Base-by-base conservation (phyloP, 1,140 invertebrate species). In the Ceratoteleas bidentatus region DNA sequence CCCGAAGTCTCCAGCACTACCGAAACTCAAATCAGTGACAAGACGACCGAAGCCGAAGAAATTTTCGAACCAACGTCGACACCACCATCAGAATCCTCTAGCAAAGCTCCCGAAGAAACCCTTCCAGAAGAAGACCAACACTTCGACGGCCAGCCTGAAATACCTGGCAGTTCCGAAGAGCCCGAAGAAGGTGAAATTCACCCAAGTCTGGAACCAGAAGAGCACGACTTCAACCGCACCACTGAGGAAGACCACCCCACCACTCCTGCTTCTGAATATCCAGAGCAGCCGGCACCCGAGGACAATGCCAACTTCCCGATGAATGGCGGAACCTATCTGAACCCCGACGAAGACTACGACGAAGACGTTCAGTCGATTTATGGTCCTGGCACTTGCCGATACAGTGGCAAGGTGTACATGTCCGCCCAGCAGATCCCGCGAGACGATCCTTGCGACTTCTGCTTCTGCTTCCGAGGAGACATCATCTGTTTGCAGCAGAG, bases 381-480 rank as follows among this genome's bases (percentile, higher is more conserved):
- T 83, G 96, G 96, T 50, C 96, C 96, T 32, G 96, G 96, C 68
- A 98, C 96, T 38, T 98, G 97, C 87, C 92, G 97, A 81, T 98
- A 97, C 86, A 96, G 96, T 53, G 96, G 97, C 81, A 97, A 97
- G 90, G 94, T 98, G 40, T 98, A 97, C 87, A 96, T 98, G 36
- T 98, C 97, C 0, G 97, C 97, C 4, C 97, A 98, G 92, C 97
- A 98, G 92, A 98, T 98, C 78, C 97, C 97, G 15, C 92, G 97
- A 83, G 96, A 97, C 73, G 96, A 98, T 92, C 96, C 97, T 33
- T 98, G 97, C 88, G 97, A 98, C 87, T 98, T 98, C 93, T 98
- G 97, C 91, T 98, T 98, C 95, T 98, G 97, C 93, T 98, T 98
- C 93, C 94, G 97, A 90, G 97, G 97, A 87, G 97, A 98, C 87